phyloP scores from a whole-genome alignment of 1,140 invertebrate genomes.

The Bradysia coprophila region DNA sequence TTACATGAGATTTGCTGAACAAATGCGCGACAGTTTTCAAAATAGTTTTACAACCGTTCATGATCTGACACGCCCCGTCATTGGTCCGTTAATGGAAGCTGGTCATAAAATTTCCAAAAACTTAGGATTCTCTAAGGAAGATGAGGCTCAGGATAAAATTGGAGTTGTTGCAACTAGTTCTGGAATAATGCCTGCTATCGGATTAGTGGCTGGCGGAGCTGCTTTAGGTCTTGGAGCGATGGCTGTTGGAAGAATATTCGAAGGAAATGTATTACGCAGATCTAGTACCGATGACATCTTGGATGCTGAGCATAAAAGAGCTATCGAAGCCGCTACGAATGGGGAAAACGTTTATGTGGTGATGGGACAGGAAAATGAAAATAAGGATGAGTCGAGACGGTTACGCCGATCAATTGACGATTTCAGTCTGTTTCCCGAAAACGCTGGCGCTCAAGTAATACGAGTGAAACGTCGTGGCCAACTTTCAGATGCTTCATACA shows the following conservation, averaged over 20 bases:
- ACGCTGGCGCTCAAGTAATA: neutral
- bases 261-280: constrained; percentile 35
- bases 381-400: constrained; percentile 25
- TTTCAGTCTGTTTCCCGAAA: neutral
- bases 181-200: constrained; percentile 49
- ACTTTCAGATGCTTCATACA: constrained; percentile 3
- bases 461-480: neutral
- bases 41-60: constrained; percentile 46
- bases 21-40: constrained; percentile 48
- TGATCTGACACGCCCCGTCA: constrained; percentile 28
- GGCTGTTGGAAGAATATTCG: constrained; percentile 50
- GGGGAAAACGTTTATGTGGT: constrained; percentile 25
- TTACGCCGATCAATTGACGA: constrained; percentile 16
- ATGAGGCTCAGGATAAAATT: constrained; percentile 46
- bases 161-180: constrained; percentile 30
- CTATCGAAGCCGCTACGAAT: constrained; percentile 26
- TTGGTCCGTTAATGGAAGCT: constrained; percentile 50
- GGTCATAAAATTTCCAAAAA: constrained; percentile 59
- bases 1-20: constrained; percentile 50
- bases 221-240: constrained; percentile 59
- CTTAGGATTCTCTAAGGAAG: constrained; percentile 35
- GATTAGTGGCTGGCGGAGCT: constrained; percentile 56
- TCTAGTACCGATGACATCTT: constrained; percentile 21
- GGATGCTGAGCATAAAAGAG: constrained; percentile 35
- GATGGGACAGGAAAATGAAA: constrained; percentile 29